Evolutionary conservation across 2,888 invertebrate species (phyloP).

Genomic region (Apocheima hispidaria): DNA sequence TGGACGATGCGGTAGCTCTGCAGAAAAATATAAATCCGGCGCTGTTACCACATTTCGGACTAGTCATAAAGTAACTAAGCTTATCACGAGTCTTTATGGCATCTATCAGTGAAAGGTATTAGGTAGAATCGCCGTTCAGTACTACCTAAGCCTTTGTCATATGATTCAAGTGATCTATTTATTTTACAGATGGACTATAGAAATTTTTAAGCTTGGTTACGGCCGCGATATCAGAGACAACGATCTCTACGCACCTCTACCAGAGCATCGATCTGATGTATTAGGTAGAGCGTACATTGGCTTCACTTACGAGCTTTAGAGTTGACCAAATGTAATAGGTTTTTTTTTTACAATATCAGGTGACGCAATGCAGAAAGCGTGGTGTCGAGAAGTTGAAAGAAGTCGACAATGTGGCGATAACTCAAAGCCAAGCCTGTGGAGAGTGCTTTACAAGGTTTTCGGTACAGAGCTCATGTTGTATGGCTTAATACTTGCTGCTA

Average conservation of each 20-base stretch:
- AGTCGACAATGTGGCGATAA: constrained; percentile 46
- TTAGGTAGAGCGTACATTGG: constrained; percentile 59
- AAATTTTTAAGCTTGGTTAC: constrained; percentile 89
- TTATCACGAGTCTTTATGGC: not conserved
- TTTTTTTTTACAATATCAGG: constrained; percentile 75
- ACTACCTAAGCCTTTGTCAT: not conserved
- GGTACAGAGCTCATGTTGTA: constrained; percentile 87
- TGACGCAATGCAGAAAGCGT: constrained; percentile 86
- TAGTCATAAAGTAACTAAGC: not conserved
- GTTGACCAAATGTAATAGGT: not conserved
- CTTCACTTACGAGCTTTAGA: not conserved
- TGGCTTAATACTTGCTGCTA: constrained; percentile 87
- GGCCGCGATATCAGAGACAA: constrained; percentile 88
- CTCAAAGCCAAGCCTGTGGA: constrained; percentile 86
- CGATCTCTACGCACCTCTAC: constrained; percentile 89
- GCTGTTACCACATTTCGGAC: not conserved
- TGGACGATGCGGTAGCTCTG: no score
- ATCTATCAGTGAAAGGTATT: not conserved
- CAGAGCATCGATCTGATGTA: constrained; percentile 88
- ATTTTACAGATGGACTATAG: constrained; percentile 88
- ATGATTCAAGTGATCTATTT: not conserved
- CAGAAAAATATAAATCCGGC: no score
- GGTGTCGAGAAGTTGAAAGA: constrained; percentile 86
- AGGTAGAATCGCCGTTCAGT: not conserved
- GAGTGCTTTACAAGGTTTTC: constrained; percentile 87